Evolutionary conservation across 1,140 invertebrate genomes (phyloP).

Genomic region (Orius insidiosus): DNA sequence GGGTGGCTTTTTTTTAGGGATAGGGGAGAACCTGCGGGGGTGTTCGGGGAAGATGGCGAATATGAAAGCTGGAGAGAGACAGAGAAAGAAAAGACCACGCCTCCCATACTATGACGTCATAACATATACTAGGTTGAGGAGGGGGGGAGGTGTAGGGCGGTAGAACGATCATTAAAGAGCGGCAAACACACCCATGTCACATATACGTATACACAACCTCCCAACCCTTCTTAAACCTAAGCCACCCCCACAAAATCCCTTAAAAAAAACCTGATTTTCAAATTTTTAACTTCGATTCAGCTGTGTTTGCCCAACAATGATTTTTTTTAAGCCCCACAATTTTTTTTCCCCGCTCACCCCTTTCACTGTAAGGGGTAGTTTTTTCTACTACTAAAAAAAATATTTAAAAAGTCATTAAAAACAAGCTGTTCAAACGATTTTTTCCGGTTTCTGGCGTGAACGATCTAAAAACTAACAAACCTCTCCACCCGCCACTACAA

Average conservation of each 20-base stretch:
- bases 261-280: no score
- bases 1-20: slow-evolving; percentile 16
- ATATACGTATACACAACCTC: slow-evolving; percentile 6
- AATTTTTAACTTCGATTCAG: no score
- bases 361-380: no score
- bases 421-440: no score
- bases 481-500: no score
- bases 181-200: slow-evolving; percentile 8
- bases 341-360: no score
- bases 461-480: no score
- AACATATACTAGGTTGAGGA: background rate
- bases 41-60: slow-evolving; percentile 18
- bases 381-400: no score
- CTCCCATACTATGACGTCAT: slow-evolving; percentile 7
- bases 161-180: slow-evolving; percentile 6
- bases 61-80: slow-evolving; percentile 12
- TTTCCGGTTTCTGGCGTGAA: no score
- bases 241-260: slow-evolving; percentile 1
- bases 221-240: background rate
- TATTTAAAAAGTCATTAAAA: no score
- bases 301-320: no score
- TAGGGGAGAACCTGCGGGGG: slow-evolving; percentile 24
- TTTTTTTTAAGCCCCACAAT: no score
- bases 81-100: slow-evolving; percentile 10
- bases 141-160: slow-evolving; percentile 1